Conservation (phyloP, 2,888 invertebrate species). For the Drosophila quinaria region DNA sequence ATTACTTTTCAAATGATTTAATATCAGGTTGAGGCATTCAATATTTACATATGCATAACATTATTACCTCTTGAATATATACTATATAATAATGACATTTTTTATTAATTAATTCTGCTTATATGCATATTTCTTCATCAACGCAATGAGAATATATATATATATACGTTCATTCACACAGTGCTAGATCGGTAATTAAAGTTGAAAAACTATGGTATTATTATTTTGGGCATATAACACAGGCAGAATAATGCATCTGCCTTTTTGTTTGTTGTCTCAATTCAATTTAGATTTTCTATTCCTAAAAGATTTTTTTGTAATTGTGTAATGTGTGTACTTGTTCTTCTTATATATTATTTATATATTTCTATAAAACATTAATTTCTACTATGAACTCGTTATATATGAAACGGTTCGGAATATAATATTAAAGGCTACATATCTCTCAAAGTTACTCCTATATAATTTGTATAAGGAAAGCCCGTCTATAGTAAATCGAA, state of each 20-base stretch:
- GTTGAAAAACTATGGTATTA: neutral
- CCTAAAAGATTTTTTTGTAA: too few relatives aligned
- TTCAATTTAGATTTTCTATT: neutral
- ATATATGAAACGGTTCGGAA: neutral
- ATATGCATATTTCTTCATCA: constrained; percentile 14
- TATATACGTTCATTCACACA: neutral
- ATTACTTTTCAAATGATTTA: constrained; percentile 13
- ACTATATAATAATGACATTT: constrained; percentile 6
- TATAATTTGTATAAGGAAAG: constrained; percentile 2
- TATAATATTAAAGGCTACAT: constrained; percentile 2
- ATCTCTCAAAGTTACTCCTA: neutral
- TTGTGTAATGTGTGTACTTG: neutral
- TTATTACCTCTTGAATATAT: constrained; percentile 49
- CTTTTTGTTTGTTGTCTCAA: neutral
- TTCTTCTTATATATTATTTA: neutral
- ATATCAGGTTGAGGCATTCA: constrained; percentile 10
- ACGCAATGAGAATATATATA: neutral
- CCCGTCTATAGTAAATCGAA: neutral
- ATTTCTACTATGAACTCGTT: neutral
- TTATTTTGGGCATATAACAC: neutral
- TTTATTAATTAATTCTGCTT: constrained; percentile 11
- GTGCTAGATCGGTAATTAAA: neutral
- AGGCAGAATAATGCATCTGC: neutral
- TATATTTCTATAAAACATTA: neutral
- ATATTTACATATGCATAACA: constrained; percentile 29